Percentiles rank a stretch among this genome's conserved stretches.
phyloP scores from a whole-genome alignment of 2,113 vertebrate genomes.

The Otis tarda region DNA sequence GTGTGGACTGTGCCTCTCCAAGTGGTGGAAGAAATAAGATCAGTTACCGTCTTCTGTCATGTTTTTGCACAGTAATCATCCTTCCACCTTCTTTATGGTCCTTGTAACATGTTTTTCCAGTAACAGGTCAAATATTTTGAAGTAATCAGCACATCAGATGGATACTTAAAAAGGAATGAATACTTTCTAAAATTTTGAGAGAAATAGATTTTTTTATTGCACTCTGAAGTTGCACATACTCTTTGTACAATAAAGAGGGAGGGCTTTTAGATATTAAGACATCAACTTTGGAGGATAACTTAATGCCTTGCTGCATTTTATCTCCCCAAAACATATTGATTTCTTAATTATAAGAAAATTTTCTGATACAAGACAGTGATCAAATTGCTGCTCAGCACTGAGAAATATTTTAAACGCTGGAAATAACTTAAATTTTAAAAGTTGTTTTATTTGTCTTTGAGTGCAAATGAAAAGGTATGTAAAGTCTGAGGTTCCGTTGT shows the following conservation, averaged over 20 bases:
- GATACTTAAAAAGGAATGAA: not conserved
- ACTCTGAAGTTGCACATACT: not conserved
- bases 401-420: not conserved
- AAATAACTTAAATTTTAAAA: not conserved
- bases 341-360: not conserved
- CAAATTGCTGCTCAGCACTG: not conserved
- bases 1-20: slow-evolving; percentile 53
- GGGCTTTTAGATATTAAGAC: not conserved
- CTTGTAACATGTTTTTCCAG: slow-evolving; percentile 62
- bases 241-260: not conserved
- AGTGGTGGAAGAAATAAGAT: slow-evolving; percentile 1
- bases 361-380: not conserved
- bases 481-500: not conserved
- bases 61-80: slow-evolving; percentile 62
- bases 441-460: not conserved
- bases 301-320: too few species aligned
- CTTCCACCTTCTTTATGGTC: slow-evolving; percentile 61
- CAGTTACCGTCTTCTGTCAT: slow-evolving; percentile 62
- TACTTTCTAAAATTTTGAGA: not conserved
- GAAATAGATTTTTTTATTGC: not conserved
- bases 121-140: not conserved
- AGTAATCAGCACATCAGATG: not conserved
- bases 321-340: not conserved
- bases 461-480: not conserved
- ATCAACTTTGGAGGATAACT: not conserved